A percentile compares a stretch with the other conserved stretches of the same genome.
These are phyloP conservation scores for Spinibarbus caldwelli DNA, from an alignment of 2,797 vertebrate genomes.

Conservation along the genomic window DNA sequence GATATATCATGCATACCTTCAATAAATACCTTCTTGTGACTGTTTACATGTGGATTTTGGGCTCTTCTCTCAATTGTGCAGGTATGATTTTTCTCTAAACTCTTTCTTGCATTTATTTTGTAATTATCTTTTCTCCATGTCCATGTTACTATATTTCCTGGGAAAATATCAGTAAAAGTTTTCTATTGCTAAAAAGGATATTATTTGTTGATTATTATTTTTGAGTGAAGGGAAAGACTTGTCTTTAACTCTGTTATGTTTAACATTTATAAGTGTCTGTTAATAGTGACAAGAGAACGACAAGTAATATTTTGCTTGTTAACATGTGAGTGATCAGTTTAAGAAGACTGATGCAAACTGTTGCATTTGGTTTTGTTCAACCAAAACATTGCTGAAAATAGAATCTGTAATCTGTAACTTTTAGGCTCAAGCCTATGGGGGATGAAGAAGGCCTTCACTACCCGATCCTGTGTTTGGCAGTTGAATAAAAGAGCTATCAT, in stretches of 20 bases:
- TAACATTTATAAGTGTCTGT: not conserved
- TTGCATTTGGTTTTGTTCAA: not conserved
- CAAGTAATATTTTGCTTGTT: not conserved
- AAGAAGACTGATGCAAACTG: not conserved
- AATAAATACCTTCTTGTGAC: constrained; percentile 46
- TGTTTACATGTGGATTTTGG: constrained; percentile 57
- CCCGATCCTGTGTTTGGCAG: constrained; percentile 65
- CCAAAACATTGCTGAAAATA: not conserved
- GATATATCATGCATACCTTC: constrained; percentile 66
- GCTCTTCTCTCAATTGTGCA: constrained; percentile 62
- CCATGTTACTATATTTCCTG: not conserved
- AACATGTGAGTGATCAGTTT: not conserved
- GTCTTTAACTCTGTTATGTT: not conserved
- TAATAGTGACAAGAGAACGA: not conserved
- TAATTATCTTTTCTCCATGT: not conserved
- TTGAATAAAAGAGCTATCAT: constrained; percentile 62
- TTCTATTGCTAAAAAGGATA: not conserved
- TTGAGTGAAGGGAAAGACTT: not conserved
- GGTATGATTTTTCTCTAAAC: constrained; percentile 61
- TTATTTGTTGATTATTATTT: not conserved
- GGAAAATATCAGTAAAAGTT: not conserved
- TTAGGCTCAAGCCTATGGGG: constrained; percentile 74
- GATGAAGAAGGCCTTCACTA: constrained; percentile 63
- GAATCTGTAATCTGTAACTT: not conserved
- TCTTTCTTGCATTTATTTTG: not conserved